These are phyloP conservation scores for Sandelia bainsii DNA, from an alignment of 2,797 vertebrate species.

Conservation along the genomic window DNA sequence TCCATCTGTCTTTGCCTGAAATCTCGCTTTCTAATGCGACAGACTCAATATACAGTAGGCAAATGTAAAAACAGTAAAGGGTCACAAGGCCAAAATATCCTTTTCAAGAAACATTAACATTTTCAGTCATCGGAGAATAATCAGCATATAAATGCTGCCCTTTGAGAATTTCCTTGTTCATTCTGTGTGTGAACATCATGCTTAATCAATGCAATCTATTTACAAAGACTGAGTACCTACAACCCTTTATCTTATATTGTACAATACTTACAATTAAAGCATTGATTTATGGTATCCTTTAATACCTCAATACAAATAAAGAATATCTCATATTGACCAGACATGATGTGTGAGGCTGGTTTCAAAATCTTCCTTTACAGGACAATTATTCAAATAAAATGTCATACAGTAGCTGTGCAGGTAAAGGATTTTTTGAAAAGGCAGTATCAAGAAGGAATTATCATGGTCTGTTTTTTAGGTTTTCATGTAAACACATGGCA, in stretches of 20 bases:
- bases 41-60: constrained; percentile 3
- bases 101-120: not conserved
- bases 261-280: constrained; percentile 74
- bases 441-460: constrained; percentile 84
- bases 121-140: constrained; percentile 9
- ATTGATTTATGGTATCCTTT: constrained; percentile 28
- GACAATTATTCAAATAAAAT: constrained; percentile 49
- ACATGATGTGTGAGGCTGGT: constrained; percentile 45
- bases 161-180: constrained; percentile 19
- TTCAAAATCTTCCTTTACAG: constrained; percentile 34
- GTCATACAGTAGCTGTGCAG: constrained; percentile 54
- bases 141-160: constrained; percentile 30
- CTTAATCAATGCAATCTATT: constrained; percentile 55
- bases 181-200: constrained; percentile 36
- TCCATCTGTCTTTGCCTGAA: constrained; percentile 2
- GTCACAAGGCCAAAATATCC: constrained; percentile 3
- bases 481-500: constrained; percentile 76
- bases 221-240: constrained; percentile 66
- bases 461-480: constrained; percentile 67
- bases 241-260: constrained; percentile 53
- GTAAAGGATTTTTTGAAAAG: constrained; percentile 61
- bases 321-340: constrained; percentile 40
- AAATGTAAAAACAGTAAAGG: constrained; percentile 3
- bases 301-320: constrained; percentile 52
- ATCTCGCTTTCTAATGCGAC: not conserved